Conservation (phyloP, 2,113 vertebrate species). For the Heterotilapia buettikoferi region DNA sequence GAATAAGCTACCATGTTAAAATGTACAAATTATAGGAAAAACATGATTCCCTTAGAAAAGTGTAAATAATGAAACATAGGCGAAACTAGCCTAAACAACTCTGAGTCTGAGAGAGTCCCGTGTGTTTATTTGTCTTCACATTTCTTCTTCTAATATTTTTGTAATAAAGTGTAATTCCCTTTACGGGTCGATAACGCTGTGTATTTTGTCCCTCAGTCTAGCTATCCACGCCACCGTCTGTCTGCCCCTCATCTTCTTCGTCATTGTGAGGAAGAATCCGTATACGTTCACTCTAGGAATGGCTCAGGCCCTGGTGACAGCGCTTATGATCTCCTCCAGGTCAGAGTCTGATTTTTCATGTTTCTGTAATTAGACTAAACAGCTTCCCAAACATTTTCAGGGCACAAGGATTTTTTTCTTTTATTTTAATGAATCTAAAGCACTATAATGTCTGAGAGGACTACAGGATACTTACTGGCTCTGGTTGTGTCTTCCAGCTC, state of each 20-base stretch:
- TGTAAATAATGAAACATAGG: background rate
- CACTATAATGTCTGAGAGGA: rapidly evolving
- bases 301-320: constrained; percentile 93
- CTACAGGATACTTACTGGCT: rapidly evolving
- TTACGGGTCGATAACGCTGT: rapidly evolving
- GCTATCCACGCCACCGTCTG: constrained; percentile 85
- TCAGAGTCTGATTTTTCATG: background rate
- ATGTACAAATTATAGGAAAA: rapidly evolving
- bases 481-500: constrained; percentile 72
- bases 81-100: background rate
- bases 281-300: constrained; percentile 88
- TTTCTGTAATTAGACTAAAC: background rate
- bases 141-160: background rate
- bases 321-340: constrained; percentile 62
- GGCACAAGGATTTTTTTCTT: background rate
- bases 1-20: background rate
- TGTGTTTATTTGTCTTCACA: background rate
- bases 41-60: rapidly evolving
- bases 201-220: constrained; percentile 71
- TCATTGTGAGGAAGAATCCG: constrained; percentile 91
- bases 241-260: constrained; percentile 87
- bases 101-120: rapidly evolving
- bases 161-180: background rate
- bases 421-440: background rate
- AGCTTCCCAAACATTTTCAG: rapidly evolving